These are phyloP conservation scores for Halisarca cf. caerulea DNA, from an alignment of 37 sponge, comb jelly and placozoan species.

Conservation along the genomic window DNA sequence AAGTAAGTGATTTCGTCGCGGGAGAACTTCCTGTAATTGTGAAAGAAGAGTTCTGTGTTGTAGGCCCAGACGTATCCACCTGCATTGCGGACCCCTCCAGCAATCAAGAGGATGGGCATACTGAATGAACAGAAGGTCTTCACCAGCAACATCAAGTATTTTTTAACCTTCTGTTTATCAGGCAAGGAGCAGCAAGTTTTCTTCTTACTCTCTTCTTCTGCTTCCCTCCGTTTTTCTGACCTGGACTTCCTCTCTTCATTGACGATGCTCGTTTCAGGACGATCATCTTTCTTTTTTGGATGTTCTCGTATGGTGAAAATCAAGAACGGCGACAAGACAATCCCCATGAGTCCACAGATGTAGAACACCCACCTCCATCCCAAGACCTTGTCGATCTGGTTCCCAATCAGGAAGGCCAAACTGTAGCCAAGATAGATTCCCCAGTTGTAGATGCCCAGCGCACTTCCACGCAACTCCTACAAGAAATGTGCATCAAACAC, in stretches of 20 bases:
- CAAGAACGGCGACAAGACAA: conserved; percentile 53
- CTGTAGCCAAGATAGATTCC: conserved; percentile 82
- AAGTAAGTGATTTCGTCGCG: conserved; percentile 34
- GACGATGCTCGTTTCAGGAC: background rate
- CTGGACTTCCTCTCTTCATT: background rate
- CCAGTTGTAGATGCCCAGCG: conserved; percentile 77
- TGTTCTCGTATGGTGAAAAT: conserved; percentile 59
- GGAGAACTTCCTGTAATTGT: background rate
- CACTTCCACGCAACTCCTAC: conserved; percentile 69
- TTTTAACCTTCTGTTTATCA: conserved; percentile 3
- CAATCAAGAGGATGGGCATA: conserved; percentile 71
- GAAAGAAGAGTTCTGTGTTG: conserved; percentile 80
- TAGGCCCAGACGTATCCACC: conserved; percentile 91
- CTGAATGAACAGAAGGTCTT: conserved; percentile 44
- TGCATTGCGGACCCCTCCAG: conserved; percentile 81
- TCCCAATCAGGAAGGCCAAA: conserved; percentile 70
- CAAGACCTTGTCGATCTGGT: conserved; percentile 42
- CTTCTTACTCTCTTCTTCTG: background rate
- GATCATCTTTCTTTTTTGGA: conserved; percentile 30
- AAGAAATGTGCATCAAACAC: background rate
- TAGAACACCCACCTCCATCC: conserved; percentile 90
- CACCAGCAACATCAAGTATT: background rate
- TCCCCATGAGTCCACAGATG: conserved; percentile 61
- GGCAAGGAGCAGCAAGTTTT: background rate
- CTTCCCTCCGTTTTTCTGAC: background rate